Percentiles rank a stretch among this genome's conserved stretches.
phyloP scores from a whole-genome alignment of 2,113 vertebrate genomes.

The Cacatua alba region DNA sequence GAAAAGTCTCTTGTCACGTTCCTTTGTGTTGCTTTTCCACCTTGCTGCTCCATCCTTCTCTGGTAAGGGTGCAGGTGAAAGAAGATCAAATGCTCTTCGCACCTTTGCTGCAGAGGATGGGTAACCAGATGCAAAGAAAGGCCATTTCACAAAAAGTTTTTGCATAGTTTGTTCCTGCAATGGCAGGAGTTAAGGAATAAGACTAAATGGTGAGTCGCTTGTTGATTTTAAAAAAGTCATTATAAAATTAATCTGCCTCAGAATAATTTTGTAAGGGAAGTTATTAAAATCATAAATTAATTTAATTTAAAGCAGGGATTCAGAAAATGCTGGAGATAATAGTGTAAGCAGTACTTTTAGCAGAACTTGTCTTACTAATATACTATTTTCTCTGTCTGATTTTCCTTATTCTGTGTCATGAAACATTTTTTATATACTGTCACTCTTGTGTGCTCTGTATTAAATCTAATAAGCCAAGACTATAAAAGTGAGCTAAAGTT shows the following conservation, averaged over 20 bases:
- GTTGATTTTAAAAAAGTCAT: background rate
- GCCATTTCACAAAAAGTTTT: background rate
- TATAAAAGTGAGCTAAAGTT: background rate
- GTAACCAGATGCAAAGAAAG: background rate
- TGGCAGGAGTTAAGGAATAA: background rate
- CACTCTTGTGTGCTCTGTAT: background rate
- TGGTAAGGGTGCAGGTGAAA: background rate
- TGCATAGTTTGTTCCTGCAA: background rate
- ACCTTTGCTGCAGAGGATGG: background rate
- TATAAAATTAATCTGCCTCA: background rate
- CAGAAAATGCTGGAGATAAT: background rate
- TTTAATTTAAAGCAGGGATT: background rate
- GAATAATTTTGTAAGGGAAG: background rate
- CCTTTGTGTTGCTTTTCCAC: background rate
- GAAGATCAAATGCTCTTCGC: background rate
- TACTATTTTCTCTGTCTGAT: background rate
- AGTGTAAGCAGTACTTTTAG: background rate
- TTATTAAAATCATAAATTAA: background rate
- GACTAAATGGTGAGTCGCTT: background rate
- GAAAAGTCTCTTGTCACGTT: background rate
- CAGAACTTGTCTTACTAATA: background rate
- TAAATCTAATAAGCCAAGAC: background rate
- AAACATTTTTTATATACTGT: background rate
- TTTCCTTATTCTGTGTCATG: background rate
- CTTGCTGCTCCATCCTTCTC: background rate